Base-by-base conservation (phyloP, 1,140 invertebrate genomes). In the Phortica variegata region DNA sequence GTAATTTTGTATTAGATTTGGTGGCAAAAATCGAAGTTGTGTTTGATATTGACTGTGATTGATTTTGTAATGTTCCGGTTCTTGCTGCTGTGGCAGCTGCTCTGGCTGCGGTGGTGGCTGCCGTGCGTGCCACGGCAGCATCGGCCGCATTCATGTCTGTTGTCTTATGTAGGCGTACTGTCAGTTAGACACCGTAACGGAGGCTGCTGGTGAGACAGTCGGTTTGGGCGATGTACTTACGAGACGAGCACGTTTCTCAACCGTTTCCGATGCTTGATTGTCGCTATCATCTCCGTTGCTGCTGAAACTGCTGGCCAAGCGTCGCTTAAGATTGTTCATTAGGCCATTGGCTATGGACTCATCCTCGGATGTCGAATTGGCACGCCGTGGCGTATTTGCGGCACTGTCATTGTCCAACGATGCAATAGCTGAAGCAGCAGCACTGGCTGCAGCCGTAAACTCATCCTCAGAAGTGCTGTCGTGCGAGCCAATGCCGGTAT, bases 401-500 rank as follows among this genome's bases (percentile, higher is more conserved):
- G 65, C 65, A 44, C 70, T 73, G 23, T 73, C 70, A 29, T 73
- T 73, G 39, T 73, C 70, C 55, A 73, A 40, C 12, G 65, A 71
- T 9, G 70, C 70, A 18, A 73, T 73, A 2, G 70, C 70, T 33
- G 65, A 60, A 32, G 70, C 70, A 3, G 63, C 63, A 2, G 63
- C 63, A 37, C 56, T 61, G 15, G 63, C 63, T 0, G 65, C 70
- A 0, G 65, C 70, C 43, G 62, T 70, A n/a, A 73, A 74, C 4
- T 61, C 71, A 47, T 74, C 71, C 42, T 74, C 71, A 3, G 61
- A 65, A 33, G 66, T 71, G 40, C 71, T 74, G n/a, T 74, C 71
- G 38, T 73, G 70, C 16, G 62, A 61, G 3, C 50, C 56, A 1
- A 63, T 54, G 2, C 52, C 61, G 0, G 16, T 32, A 37, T 47